phyloP scores from a whole-genome alignment of 2,113 vertebrate species.

The Ctenodactylus gundi region DNA sequence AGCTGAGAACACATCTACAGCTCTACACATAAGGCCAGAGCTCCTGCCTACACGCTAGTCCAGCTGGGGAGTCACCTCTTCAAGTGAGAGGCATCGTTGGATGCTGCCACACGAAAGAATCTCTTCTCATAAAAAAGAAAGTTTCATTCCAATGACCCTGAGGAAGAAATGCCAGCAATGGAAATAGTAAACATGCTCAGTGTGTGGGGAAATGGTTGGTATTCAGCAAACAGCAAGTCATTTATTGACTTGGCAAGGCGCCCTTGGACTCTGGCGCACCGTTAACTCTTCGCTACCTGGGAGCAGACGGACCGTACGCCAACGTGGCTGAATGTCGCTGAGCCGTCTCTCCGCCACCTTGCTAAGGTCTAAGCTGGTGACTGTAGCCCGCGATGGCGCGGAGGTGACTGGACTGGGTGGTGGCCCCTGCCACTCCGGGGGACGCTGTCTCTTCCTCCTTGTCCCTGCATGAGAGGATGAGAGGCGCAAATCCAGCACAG shows the following conservation, averaged over 20 bases:
- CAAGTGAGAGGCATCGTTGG: neutral
- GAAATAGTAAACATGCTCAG: slow-evolving; percentile 54
- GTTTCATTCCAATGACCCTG: slow-evolving; percentile 25
- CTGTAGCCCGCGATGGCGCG: neutral
- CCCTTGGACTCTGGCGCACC: slow-evolving; percentile 6
- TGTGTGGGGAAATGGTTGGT: slow-evolving; percentile 42
- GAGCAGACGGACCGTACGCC: neutral
- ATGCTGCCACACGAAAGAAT: slow-evolving; percentile 30
- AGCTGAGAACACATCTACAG: neutral
- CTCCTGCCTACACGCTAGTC: neutral
- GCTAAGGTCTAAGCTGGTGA: neutral
- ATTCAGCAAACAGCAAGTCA: slow-evolving; percentile 61
- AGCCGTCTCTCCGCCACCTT: neutral
- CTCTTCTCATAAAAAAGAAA: slow-evolving; percentile 13
- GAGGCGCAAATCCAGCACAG: too few relatives aligned
- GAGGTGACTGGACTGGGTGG: neutral
- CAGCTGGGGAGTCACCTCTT: neutral
- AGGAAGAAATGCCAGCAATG: slow-evolving; percentile 55
- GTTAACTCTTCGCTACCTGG: slow-evolving; percentile 63
- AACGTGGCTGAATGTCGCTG: neutral
- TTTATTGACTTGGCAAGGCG: slow-evolving; percentile 63
- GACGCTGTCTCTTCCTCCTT: too few relatives aligned
- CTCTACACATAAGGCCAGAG: neutral
- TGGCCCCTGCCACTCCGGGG: too few relatives aligned
- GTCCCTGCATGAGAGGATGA: too few relatives aligned